A percentile compares a stretch with the other conserved stretches of the same genome.
phyloP scores from a whole-genome alignment of 2,888 invertebrate genomes.

The Achlya flavicornis region DNA sequence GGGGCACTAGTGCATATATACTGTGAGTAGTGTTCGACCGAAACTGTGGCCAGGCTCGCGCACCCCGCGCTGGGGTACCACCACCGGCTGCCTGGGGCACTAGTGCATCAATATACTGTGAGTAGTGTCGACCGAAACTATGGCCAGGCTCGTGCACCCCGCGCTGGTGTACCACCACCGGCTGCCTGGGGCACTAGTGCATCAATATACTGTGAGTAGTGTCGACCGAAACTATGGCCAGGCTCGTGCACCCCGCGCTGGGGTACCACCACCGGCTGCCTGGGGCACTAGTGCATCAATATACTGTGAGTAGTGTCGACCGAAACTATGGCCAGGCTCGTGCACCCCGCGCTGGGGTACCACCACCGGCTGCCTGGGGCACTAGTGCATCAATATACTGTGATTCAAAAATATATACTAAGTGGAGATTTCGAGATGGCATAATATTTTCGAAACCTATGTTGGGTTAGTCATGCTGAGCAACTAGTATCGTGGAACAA shows the following conservation, averaged over 20 bases:
- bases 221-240: slow-evolving; percentile 40
- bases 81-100: slow-evolving; percentile 40
- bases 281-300: slow-evolving; percentile 39
- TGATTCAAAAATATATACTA: no score
- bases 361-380: slow-evolving; percentile 43
- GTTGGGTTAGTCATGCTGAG: no score
- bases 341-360: slow-evolving; percentile 74
- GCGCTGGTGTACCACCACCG: slow-evolving; percentile 63
- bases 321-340: slow-evolving; percentile 55
- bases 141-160: slow-evolving; percentile 67
- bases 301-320: slow-evolving; percentile 60
- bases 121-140: slow-evolving; percentile 41
- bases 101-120: slow-evolving; percentile 64
- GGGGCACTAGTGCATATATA: slow-evolving; percentile 49
- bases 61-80: slow-evolving; percentile 72
- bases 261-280: slow-evolving; percentile 60
- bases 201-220: slow-evolving; percentile 65
- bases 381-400: slow-evolving; percentile 58
- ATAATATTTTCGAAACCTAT: no score
- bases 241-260: slow-evolving; percentile 72
- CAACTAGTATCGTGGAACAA: no score
- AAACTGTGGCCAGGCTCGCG: slow-evolving; percentile 60
- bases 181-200: slow-evolving; percentile 42
- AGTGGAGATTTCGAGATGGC: no score
- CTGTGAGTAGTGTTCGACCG: slow-evolving; percentile 51